These are phyloP conservation scores for Chaenocephalus aceratus DNA, from an alignment of 2,113 vertebrate genomes.

Conservation along the genomic window DNA sequence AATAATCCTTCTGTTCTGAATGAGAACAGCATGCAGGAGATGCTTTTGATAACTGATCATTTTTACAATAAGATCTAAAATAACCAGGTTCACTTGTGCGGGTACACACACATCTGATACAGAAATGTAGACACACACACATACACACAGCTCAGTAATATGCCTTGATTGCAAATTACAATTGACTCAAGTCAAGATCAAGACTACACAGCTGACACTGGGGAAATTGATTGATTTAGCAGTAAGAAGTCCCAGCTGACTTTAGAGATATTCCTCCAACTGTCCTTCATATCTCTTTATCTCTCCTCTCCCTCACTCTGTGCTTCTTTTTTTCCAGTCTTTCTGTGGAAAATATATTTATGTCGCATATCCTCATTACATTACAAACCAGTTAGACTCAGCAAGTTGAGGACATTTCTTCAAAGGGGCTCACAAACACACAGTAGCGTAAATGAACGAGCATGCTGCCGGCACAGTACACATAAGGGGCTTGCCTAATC, in stretches of 20 bases:
- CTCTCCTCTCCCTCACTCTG: slow-evolving; percentile 3
- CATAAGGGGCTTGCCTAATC: slow-evolving; percentile 53
- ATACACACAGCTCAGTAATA: slow-evolving; percentile 21
- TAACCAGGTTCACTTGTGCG: neutral
- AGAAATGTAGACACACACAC: slow-evolving; percentile 9
- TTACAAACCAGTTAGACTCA: slow-evolving; percentile 55
- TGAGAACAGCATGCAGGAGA: neutral
- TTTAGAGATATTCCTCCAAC: slow-evolving; percentile 60
- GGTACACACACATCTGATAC: slow-evolving; percentile 4
- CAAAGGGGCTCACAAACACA: slow-evolving; percentile 39
- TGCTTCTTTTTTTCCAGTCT: slow-evolving; percentile 15
- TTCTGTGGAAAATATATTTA: slow-evolving; percentile 65
- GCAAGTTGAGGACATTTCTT: slow-evolving; percentile 58
- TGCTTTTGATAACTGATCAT: slow-evolving; percentile 30
- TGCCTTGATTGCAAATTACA: slow-evolving; percentile 66
- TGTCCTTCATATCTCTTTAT: slow-evolving; percentile 48
- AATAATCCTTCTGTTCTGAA: slow-evolving; percentile 10
- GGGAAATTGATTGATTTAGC: slow-evolving; percentile 55
- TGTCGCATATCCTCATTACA: slow-evolving; percentile 73
- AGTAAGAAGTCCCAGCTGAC: slow-evolving; percentile 67
- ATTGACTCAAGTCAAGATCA: slow-evolving; percentile 47
- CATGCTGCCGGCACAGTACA: slow-evolving; percentile 22
- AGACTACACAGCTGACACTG: slow-evolving; percentile 66
- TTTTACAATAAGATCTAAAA: slow-evolving; percentile 24
- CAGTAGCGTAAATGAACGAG: slow-evolving; percentile 10